phyloP scores from a whole-genome alignment of 37 sponge, comb jelly and placozoan species.

The Ephydatia muelleri region DNA sequence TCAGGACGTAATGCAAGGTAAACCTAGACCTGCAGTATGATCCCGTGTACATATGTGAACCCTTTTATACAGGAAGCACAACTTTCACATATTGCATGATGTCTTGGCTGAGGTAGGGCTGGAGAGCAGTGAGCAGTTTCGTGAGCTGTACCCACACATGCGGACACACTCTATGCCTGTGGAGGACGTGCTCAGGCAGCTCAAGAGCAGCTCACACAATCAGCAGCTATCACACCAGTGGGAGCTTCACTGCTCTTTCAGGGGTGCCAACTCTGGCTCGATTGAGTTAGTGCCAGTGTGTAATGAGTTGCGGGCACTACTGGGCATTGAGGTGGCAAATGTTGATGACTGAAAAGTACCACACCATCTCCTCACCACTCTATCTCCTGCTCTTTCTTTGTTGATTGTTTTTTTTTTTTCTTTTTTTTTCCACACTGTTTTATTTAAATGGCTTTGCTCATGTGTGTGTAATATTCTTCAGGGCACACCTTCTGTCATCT shows the following conservation, averaged over 20 bases:
- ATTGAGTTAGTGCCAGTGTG: conserved; percentile 70
- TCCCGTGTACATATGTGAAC: neutral
- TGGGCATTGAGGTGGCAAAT: conserved; percentile 46
- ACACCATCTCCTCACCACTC: neutral
- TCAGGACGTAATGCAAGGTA: conserved; percentile 39
- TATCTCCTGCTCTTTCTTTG: neutral
- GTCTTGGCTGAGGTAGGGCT: conserved; percentile 12
- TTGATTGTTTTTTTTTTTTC: neutral
- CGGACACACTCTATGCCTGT: conserved; percentile 27
- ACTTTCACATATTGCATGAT: conserved; percentile 70
- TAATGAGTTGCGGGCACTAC: conserved; percentile 7
- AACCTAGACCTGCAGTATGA: neutral
- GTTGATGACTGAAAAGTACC: conserved; percentile 52
- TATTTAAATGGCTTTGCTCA: neutral
- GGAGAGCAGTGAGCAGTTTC: conserved; percentile 16
- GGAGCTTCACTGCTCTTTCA: neutral
- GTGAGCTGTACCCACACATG: neutral
- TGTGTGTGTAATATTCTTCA: neutral
- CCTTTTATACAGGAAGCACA: conserved; percentile 47
- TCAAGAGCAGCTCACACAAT: conserved; percentile 18
- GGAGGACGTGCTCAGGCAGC: conserved; percentile 26
- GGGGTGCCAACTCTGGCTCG: conserved; percentile 25
- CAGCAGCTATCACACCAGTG: neutral
- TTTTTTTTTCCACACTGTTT: neutral
- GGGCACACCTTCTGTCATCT: too few species aligned